Evolutionary conservation across 2,797 vertebrate genomes (phyloP).

Genomic region (Parambassis ranga): DNA sequence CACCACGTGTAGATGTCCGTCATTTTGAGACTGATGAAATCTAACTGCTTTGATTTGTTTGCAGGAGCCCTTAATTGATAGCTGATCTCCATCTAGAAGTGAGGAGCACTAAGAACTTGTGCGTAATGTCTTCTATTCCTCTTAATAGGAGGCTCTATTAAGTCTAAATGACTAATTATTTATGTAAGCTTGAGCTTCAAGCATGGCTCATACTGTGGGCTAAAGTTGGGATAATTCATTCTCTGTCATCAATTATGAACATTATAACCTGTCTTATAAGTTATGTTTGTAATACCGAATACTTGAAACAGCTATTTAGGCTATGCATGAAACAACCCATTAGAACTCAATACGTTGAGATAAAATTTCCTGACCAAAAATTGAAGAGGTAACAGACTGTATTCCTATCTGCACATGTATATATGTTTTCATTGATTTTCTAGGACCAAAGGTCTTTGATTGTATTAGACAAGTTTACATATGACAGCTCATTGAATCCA

Average conservation of each 20-base stretch:
- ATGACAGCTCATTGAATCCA: not conserved
- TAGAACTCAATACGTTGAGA: not conserved
- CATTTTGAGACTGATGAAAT: not conserved
- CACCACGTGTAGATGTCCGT: not conserved
- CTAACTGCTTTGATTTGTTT: conserved; percentile 25
- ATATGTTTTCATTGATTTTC: not conserved
- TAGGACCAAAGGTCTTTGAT: not conserved
- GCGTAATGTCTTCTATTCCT: not conserved
- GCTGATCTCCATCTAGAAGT: too few relatives aligned
- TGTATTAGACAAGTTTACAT: not conserved
- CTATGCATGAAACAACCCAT: too few relatives aligned
- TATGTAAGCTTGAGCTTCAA: not conserved
- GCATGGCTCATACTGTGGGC: not conserved
- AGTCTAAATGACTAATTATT: not conserved
- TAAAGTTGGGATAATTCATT: not conserved
- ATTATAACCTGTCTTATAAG: not conserved
- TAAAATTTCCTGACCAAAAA: too few relatives aligned
- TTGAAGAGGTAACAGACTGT: too few relatives aligned
- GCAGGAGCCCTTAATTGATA: conserved; percentile 71
- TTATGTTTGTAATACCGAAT: too few relatives aligned
- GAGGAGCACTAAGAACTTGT: not conserved
- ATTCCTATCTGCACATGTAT: not conserved
- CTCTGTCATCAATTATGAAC: not conserved
- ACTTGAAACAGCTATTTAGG: too few relatives aligned
- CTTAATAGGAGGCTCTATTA: not conserved